Evolutionary conservation across 2,888 invertebrate species (phyloP).

Genomic region (Chaitophorus viminalis): DNA sequence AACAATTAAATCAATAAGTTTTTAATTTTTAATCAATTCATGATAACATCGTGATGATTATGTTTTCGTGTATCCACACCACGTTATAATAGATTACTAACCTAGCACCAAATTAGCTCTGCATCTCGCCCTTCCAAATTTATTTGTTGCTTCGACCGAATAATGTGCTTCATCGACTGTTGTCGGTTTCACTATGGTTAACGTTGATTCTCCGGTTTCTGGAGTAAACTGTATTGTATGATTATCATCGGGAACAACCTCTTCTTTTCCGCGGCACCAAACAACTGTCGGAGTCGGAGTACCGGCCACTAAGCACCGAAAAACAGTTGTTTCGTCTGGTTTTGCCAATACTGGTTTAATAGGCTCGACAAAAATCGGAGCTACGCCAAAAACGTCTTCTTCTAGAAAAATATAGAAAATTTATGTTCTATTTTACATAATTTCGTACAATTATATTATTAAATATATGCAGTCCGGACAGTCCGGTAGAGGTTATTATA

Average conservation of each 20-base stretch:
- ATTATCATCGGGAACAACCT: constrained; percentile 72
- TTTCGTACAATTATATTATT: neutral
- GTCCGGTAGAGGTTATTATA: neutral
- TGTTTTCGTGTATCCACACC: neutral
- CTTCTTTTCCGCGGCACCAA: constrained; percentile 76
- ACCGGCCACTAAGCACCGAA: constrained; percentile 77
- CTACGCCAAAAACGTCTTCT: constrained; percentile 77
- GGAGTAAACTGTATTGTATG: constrained; percentile 73
- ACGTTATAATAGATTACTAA: constrained; percentile 64
- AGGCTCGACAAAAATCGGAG: constrained; percentile 75
- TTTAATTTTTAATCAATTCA: neutral
- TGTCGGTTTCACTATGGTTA: constrained; percentile 75
- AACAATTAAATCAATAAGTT: neutral
- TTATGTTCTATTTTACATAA: neutral
- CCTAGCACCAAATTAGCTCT: constrained; percentile 77
- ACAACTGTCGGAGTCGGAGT: constrained; percentile 77
- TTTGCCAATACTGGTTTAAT: constrained; percentile 75
- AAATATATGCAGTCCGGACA: too few relatives aligned
- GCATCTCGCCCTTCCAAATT: constrained; percentile 78
- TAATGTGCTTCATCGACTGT: constrained; percentile 77
- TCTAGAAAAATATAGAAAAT: constrained; percentile 68
- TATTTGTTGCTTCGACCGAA: constrained; percentile 78
- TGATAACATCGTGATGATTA: neutral
- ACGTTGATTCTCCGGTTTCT: constrained; percentile 73
- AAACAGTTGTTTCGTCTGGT: constrained; percentile 73